Conservation (phyloP, 1,140 invertebrate genomes). For the Apocrypta bakeri region DNA sequence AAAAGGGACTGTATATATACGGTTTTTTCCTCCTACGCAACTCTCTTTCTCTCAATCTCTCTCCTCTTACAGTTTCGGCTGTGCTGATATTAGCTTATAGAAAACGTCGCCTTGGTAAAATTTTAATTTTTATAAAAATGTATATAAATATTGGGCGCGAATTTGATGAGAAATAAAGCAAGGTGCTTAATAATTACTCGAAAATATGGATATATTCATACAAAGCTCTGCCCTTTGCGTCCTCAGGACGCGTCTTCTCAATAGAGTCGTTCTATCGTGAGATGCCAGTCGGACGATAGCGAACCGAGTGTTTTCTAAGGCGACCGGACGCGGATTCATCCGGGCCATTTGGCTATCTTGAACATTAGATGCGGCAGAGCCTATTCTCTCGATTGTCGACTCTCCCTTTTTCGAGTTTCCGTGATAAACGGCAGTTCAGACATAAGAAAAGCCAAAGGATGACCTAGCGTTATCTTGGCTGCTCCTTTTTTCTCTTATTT, state of each 20-base stretch:
- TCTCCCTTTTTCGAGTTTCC: not conserved
- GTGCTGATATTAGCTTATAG: not conserved
- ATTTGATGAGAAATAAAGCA: too few species aligned
- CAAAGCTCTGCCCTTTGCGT: slow-evolving; percentile 44
- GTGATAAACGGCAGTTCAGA: slow-evolving; percentile 12
- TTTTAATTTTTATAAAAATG: not conserved
- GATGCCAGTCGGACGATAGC: slow-evolving; percentile 47
- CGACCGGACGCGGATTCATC: slow-evolving; percentile 51
- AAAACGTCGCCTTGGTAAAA: not conserved
- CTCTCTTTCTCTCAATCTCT: too few species aligned
- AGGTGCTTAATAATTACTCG: not conserved
- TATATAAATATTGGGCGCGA: not conserved
- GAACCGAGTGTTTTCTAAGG: slow-evolving; percentile 53
- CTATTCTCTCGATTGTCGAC: not conserved
- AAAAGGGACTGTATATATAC: not conserved
- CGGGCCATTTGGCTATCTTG: slow-evolving; percentile 61
- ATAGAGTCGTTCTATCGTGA: slow-evolving; percentile 56
- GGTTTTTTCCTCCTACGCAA: not conserved
- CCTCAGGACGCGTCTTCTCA: slow-evolving; percentile 48
- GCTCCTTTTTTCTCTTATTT: not conserved
- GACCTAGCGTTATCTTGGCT: not conserved
- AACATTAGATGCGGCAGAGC: slow-evolving; percentile 47
- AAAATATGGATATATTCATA: not conserved
- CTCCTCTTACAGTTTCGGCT: too few species aligned
- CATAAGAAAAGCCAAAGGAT: slow-evolving; percentile 3